Conservation (phyloP, 1,140 invertebrate genomes). For the Listronotus bonariensis region DNA sequence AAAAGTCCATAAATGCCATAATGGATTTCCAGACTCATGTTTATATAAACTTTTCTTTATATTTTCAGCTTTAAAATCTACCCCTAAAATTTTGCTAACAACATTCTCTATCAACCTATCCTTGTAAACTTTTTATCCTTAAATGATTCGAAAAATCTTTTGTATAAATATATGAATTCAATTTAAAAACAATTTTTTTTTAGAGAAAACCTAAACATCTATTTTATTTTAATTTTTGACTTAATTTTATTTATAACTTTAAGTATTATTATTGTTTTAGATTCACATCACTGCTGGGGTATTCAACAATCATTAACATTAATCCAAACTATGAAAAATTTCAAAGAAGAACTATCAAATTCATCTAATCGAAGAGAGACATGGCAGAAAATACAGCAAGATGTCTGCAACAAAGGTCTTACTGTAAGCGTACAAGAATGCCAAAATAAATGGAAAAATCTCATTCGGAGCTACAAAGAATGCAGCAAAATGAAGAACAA, state of each 20-base stretch:
- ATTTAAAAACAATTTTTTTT: no score
- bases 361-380: constrained; percentile 17
- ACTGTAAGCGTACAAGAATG: constrained; percentile 30
- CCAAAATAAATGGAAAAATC: constrained; percentile 36
- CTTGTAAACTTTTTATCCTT: no score
- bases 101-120: no score
- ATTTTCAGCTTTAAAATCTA: no score
- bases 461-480: constrained; percentile 32
- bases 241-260: not conserved
- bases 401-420: constrained; percentile 18
- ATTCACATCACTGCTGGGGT: constrained; percentile 32
- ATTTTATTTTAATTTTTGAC: no score
- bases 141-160: no score
- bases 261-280: constrained; percentile 7
- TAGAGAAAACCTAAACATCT: no score
- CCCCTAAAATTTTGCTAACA: no score
- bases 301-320: constrained; percentile 25
- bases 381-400: constrained; percentile 32
- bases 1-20: no score
- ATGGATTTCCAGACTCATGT: no score
- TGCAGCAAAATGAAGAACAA: constrained; percentile 35
- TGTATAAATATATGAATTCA: no score
- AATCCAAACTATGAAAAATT: constrained; percentile 26
- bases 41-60: no score
- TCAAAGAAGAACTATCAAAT: constrained; percentile 25